A percentile compares a stretch with the other conserved stretches of the same genome.
Evolutionary conservation across 1,140 invertebrate genomes (phyloP).

Genomic region (Drosophila ambigua): DNA sequence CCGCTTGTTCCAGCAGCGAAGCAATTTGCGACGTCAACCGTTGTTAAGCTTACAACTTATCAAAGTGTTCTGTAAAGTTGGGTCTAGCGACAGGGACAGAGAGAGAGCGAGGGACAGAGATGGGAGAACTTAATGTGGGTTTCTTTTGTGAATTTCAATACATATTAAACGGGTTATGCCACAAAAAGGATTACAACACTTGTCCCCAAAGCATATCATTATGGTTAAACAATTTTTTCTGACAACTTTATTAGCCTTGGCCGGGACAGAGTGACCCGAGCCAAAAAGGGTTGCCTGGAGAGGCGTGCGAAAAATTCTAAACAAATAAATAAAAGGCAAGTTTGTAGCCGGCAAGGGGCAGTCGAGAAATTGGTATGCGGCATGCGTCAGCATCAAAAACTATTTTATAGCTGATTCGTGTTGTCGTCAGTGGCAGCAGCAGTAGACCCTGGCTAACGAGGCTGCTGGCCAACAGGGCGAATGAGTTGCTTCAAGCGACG

Average conservation of each 20-base stretch:
- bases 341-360: constrained; percentile 44
- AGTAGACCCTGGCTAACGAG: constrained; percentile 49
- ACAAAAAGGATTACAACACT: constrained; percentile 81
- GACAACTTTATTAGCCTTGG: constrained; percentile 78
- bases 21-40: constrained; percentile 76
- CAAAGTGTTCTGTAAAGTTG: constrained; percentile 64
- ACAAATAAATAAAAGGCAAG: constrained; percentile 78
- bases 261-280: constrained; percentile 50
- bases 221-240: constrained; percentile 77
- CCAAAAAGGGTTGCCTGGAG: constrained; percentile 31
- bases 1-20: constrained; percentile 5
- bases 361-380: constrained; percentile 74
- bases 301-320: constrained; percentile 78
- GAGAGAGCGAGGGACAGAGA: neutral
- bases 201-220: constrained; percentile 79
- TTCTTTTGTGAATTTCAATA: constrained; percentile 76
- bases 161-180: constrained; percentile 81
- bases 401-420: constrained; percentile 80
- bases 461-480: constrained; percentile 37
- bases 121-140: constrained; percentile 72
- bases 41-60: constrained; percentile 78
- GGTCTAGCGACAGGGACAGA: constrained; percentile 4
- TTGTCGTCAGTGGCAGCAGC: constrained; percentile 63
- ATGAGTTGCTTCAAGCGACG: constrained; percentile 12
- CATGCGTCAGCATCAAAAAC: constrained; percentile 76